Percentiles rank a stretch among this genome's conserved stretches.
Evolutionary conservation across 2,113 vertebrate genomes (phyloP).

Genomic region (Mus pahari): DNA sequence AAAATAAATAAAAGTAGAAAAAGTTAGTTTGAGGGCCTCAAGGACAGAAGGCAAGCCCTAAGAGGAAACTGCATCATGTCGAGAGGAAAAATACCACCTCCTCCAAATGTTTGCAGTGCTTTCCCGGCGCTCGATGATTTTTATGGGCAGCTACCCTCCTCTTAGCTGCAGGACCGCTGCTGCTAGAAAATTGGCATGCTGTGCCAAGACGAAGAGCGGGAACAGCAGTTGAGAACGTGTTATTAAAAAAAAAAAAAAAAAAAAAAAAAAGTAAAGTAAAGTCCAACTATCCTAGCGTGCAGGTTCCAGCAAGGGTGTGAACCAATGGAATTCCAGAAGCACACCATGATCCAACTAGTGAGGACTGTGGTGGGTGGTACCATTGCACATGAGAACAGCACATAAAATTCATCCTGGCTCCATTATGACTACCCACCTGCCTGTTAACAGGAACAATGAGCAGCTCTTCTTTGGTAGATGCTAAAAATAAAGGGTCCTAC

Average conservation of each 20-base stretch:
- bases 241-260: not conserved
- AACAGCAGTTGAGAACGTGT: not conserved
- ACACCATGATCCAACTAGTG: not conserved
- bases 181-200: not conserved
- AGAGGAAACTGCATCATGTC: not conserved
- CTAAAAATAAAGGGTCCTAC: conserved; percentile 76
- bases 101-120: conserved; percentile 18
- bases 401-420: not conserved
- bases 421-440: conserved; percentile 43
- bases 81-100: conserved; percentile 24
- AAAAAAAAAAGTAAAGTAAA: not conserved
- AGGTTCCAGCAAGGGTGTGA: not conserved
- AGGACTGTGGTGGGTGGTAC: not conserved
- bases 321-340: conserved; percentile 56
- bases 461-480: conserved; percentile 31
- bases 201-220: conserved; percentile 3
- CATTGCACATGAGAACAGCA: not conserved
- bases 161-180: not conserved
- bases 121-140: not conserved
- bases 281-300: not conserved
- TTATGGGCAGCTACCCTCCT: not conserved
- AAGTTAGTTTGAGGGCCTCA: not conserved
- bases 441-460: conserved; percentile 60
- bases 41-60: conserved; percentile 34
- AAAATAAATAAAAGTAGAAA: not conserved